phyloP scores from a whole-genome alignment of 2,797 vertebrate genomes.

The Limnodromus scolopaceus region DNA sequence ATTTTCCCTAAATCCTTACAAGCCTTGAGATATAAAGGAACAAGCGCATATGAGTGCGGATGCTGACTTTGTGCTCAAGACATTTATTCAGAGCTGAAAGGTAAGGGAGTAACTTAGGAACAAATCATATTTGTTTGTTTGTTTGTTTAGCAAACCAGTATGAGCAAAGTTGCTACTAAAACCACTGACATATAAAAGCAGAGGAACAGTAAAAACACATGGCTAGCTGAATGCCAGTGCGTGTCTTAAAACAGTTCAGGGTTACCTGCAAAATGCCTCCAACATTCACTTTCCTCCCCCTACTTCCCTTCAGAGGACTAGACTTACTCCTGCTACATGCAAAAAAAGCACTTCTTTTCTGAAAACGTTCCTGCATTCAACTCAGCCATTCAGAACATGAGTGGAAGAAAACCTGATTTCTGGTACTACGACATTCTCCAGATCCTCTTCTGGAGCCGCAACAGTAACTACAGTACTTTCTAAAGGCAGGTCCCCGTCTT shows the following conservation, averaged over 20 bases:
- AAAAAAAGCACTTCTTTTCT: neutral
- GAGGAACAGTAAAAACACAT: neutral
- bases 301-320: neutral
- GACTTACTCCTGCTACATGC: neutral
- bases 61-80: neutral
- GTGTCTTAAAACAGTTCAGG: neutral
- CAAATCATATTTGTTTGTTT: neutral
- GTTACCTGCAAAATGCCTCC: neutral
- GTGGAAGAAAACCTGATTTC: neutral
- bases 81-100: constrained; percentile 17
- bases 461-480: neutral
- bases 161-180: neutral
- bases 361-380: neutral
- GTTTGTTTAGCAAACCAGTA: neutral
- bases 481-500: constrained; percentile 14
- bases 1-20: neutral
- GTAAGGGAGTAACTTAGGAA: neutral
- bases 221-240: neutral
- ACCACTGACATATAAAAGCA: neutral
- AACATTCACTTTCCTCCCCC: neutral
- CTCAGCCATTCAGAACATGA: neutral
- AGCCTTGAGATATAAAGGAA: constrained; percentile 26
- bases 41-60: neutral
- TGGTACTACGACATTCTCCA: neutral
- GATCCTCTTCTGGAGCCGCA: neutral